These are phyloP conservation scores for Mormyrus iriodes DNA, from an alignment of 2,113 vertebrate species.

Conservation along the genomic window DNA sequence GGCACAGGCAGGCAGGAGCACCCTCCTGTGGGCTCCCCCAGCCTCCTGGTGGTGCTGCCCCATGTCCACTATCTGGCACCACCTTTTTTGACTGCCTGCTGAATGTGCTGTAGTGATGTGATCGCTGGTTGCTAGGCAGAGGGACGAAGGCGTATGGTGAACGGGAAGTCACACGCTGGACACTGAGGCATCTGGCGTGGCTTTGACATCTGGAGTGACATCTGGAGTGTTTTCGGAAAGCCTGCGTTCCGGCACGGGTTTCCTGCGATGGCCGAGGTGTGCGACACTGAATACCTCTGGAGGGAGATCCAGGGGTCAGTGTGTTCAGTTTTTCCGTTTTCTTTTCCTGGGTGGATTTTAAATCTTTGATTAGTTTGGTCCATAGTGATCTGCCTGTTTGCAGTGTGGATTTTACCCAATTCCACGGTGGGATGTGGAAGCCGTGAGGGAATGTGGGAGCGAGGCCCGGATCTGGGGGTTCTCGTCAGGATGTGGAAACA, in stretches of 20 bases:
- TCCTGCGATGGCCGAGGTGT: slow-evolving; percentile 41
- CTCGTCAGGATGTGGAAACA: not conserved
- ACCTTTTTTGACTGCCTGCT: slow-evolving; percentile 22
- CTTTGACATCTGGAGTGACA: not conserved
- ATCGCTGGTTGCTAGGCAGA: not conserved
- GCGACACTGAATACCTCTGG: slow-evolving; percentile 61
- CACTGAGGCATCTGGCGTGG: not conserved
- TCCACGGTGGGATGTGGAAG: too few relatives aligned
- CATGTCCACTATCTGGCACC: not conserved
- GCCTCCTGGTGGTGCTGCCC: not conserved
- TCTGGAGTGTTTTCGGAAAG: not conserved
- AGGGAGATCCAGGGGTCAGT: slow-evolving; percentile 66
- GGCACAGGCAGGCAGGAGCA: not conserved
- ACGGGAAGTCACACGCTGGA: not conserved
- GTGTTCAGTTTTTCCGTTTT: not conserved
- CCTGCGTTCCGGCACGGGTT: slow-evolving; percentile 25
- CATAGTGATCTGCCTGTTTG: not conserved
- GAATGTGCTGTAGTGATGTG: slow-evolving; percentile 40
- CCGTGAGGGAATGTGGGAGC: too few relatives aligned
- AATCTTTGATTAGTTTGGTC: not conserved
- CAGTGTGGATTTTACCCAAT: not conserved
- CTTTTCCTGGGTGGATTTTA: not conserved
- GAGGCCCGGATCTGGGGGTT: not conserved
- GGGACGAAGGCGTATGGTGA: not conserved
- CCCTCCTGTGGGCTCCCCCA: not conserved